Evolutionary conservation across 2,888 invertebrate genomes (phyloP).

Genomic region (Pristionchus fissidentatus): DNA sequence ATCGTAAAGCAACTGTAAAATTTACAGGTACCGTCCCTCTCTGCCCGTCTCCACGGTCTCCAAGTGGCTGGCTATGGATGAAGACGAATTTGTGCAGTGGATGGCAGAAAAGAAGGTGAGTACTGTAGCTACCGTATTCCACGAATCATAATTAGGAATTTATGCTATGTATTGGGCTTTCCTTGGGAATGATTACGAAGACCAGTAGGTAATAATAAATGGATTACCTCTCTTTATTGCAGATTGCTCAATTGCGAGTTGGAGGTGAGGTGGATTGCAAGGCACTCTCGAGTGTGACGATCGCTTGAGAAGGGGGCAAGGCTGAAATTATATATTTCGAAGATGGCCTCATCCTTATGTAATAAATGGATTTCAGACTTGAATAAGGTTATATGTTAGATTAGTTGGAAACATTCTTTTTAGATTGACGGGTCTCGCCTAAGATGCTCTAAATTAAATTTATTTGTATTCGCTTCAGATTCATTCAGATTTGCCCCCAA

Average conservation of each 20-base stretch:
- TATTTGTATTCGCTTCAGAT: no score
- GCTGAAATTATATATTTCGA: neutral
- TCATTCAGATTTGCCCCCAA: no score
- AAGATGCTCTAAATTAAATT: no score
- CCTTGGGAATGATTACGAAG: neutral
- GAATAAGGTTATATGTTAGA: no score
- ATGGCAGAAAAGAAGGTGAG: constrained; percentile 76
- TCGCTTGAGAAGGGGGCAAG: neutral
- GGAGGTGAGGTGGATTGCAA: constrained; percentile 42
- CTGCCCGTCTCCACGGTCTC: constrained; percentile 89
- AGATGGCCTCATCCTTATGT: neutral
- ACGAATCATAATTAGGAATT: neutral
- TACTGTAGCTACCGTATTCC: no score
- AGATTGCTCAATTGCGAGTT: constrained; percentile 8
- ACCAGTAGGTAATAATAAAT: neutral
- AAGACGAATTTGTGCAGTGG: constrained; percentile 88
- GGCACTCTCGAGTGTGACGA: neutral
- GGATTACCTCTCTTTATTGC: no score
- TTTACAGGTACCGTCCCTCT: constrained; percentile 84
- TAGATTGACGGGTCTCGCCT: neutral
- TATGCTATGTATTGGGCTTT: neutral
- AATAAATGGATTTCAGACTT: neutral
- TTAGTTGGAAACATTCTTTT: neutral
- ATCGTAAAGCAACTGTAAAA: neutral
- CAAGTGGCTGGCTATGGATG: constrained; percentile 90